A percentile compares a stretch with the other conserved stretches of the same genome.
phyloP scores from a whole-genome alignment of 2,888 invertebrate genomes.

The Acanthosoma haemorrhoidale region DNA sequence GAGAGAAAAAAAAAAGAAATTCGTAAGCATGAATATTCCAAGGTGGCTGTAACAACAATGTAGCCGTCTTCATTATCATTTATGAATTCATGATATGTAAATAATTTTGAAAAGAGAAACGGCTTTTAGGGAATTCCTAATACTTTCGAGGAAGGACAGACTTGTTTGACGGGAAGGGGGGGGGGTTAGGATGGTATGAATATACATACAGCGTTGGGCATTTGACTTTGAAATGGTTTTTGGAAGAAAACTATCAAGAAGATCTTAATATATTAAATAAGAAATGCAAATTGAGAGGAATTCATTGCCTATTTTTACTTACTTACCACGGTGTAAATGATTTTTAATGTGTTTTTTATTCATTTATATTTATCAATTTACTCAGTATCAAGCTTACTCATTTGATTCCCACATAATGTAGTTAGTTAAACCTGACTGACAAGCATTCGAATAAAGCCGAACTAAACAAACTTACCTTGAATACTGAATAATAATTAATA shows the following conservation, averaged over 20 bases:
- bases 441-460: no score
- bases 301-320: no score
- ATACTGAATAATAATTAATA: no score
- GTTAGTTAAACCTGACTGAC: no score
- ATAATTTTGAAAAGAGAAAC: conserved; percentile 22
- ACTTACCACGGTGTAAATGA: background rate
- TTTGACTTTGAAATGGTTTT: background rate
- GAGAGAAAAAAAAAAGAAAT: background rate
- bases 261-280: background rate
- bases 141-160: background rate
- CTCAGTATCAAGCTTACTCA: no score
- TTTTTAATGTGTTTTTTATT: no score
- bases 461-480: no score
- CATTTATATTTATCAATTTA: no score
- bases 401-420: no score
- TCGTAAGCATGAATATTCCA: conserved; percentile 17
- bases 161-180: background rate
- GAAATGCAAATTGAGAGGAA: background rate
- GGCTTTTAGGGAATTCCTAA: conserved; percentile 13
- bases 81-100: conserved; percentile 29
- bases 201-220: background rate
- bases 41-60: background rate
- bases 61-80: conserved; percentile 26
- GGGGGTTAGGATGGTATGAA: conserved; percentile 6
- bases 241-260: background rate